Evolutionary conservation across 2,888 invertebrate genomes (phyloP).

Genomic region (Protonemura montana): DNA sequence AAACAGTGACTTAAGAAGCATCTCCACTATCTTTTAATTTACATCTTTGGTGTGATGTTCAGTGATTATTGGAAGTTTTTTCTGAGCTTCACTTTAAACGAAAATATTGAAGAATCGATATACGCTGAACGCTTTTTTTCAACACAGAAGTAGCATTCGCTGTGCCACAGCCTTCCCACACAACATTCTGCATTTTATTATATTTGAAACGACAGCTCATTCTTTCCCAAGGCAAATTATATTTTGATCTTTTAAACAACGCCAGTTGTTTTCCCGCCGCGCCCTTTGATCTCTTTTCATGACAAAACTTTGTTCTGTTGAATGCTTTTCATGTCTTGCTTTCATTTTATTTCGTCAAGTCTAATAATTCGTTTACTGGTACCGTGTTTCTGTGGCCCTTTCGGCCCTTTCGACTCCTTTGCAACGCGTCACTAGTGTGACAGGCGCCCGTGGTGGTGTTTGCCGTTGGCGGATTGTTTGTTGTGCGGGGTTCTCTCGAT

Average conservation of each 20-base stretch:
- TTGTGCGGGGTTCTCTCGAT: not conserved
- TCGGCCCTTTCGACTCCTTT: not conserved
- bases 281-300: not conserved
- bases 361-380: slow-evolving; percentile 1
- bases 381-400: not conserved
- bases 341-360: not conserved
- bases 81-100: too few species aligned
- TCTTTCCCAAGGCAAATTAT: too few species aligned
- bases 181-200: too few species aligned
- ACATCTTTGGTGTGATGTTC: too few species aligned
- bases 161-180: too few species aligned
- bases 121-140: too few species aligned
- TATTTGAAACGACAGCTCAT: too few species aligned
- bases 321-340: not conserved
- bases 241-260: not conserved
- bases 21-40: too few species aligned
- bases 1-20: too few species aligned
- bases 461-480: slow-evolving; percentile 7
- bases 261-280: not conserved
- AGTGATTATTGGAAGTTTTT: too few species aligned
- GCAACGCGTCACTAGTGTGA: not conserved
- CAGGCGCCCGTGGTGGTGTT: not conserved
- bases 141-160: too few species aligned
- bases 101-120: too few species aligned
- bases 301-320: not conserved